Evolutionary conservation across 2,888 invertebrate genomes (phyloP), one percentile per base, ranked within the genome.

Genomic region (Suillia variegata): DNA sequence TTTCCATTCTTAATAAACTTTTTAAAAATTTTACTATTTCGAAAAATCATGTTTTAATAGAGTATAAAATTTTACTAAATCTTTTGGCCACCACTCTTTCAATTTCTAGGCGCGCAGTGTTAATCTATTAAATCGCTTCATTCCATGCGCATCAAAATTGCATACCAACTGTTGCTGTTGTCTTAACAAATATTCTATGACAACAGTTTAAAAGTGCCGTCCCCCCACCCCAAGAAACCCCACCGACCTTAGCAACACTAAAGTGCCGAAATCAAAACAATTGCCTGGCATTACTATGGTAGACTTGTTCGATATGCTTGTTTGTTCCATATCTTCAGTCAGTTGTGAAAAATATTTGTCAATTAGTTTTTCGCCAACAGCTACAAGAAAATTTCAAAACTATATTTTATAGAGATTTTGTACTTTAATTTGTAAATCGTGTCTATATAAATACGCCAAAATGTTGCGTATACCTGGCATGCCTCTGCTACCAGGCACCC

Each of bases 401-500:
- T 20, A 34, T 31, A 33, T 56, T 34, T 54, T 18, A 18, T 4
- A 38, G 6, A 31, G 31, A 5, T 31, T 31, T 12, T 31, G 5
- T 31, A 12, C 12, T 31, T 5, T 31, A 38, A 12, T 38, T 13
- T 38, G 38, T n/a, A 38, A 38, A 38, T 38, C 31, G 13, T 20
- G 18, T 20, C 17, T 2, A 52, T 2, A 22, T 5, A 42, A 4
- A 24, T 5, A 10, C 21, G 21, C 5, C 17, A 48, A 67, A 47
- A 85, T 85, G 85, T 71, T 86, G 62, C 84, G 89, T 61, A 86
- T 87, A 78, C 87, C 89, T 38, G 84, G 87, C 72, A 82, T 92
- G 73, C 92, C 93, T 2, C 83, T 89, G 64, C 82, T 92, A 61
- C 92, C 93, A 10, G 92, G 92, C 59, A 90, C 87, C 73, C 86